phyloP scores from a whole-genome alignment of 2,797 vertebrate genomes.

The Furcifer pardalis region DNA sequence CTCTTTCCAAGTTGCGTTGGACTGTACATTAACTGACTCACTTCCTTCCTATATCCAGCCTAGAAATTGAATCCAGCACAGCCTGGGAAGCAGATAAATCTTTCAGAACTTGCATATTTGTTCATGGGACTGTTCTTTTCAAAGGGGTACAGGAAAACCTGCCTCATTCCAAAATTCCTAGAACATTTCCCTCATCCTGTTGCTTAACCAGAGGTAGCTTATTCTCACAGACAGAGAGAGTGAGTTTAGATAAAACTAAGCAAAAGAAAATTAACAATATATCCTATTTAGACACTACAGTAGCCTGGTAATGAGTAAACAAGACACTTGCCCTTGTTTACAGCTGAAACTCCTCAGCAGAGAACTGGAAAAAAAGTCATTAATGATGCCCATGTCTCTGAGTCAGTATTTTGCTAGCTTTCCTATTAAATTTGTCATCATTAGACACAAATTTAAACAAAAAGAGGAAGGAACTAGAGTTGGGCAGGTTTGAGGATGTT shows the following conservation, averaged over 20 bases:
- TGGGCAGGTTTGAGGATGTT: slow-evolving; percentile 11
- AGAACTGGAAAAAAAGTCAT: neutral
- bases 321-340: slow-evolving; percentile 16
- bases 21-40: slow-evolving; percentile 69
- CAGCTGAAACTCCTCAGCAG: slow-evolving; percentile 34
- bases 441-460: slow-evolving; percentile 38
- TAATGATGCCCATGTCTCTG: slow-evolving; percentile 21
- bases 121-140: slow-evolving; percentile 18
- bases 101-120: slow-evolving; percentile 55
- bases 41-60: slow-evolving; percentile 65
- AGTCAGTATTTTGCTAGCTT: slow-evolving; percentile 40
- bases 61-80: slow-evolving; percentile 52
- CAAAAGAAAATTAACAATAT: slow-evolving; percentile 46
- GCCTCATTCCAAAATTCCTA: slow-evolving; percentile 15
- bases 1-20: slow-evolving; percentile 65
- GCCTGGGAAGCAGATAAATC: slow-evolving; percentile 65
- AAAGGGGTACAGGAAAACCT: slow-evolving; percentile 25
- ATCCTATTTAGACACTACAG: slow-evolving; percentile 38
- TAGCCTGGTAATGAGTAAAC: slow-evolving; percentile 48
- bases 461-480: neutral
- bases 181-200: slow-evolving; percentile 23
- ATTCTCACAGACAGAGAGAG: too few relatives aligned
- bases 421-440: slow-evolving; percentile 12
- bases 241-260: slow-evolving; percentile 21
- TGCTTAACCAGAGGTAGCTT: slow-evolving; percentile 15